Percentiles rank a stretch among this genome's conserved stretches.
These are phyloP conservation scores for Acanthopagrus latus DNA, from an alignment of 2,797 vertebrate species.

Conservation along the genomic window DNA sequence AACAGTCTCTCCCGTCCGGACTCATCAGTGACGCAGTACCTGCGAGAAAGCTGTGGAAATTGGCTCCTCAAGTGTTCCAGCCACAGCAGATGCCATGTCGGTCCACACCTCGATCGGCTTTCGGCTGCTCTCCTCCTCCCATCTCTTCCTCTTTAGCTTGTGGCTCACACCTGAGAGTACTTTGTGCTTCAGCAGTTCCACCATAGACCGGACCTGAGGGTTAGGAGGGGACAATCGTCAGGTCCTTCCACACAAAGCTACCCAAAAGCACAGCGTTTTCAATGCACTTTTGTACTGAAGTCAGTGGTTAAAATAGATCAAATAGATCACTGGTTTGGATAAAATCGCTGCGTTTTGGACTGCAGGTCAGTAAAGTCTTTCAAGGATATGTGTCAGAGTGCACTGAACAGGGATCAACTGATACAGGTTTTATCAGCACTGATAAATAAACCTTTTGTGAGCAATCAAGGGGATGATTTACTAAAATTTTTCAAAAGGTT, in stretches of 20 bases:
- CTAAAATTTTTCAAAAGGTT: too few species aligned
- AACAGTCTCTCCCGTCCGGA: accelerated
- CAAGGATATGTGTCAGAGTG: too few species aligned
- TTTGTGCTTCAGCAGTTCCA: slow-evolving; percentile 71
- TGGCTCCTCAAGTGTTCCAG: slow-evolving; percentile 60
- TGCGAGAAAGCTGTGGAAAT: slow-evolving; percentile 80
- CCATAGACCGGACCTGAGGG: slow-evolving; percentile 66
- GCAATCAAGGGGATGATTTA: too few species aligned
- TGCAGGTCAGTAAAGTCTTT: too few species aligned
- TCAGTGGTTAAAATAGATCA: too few species aligned
- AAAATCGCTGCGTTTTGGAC: too few species aligned
- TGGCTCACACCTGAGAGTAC: slow-evolving; percentile 42
- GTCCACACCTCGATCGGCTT: slow-evolving; percentile 81
- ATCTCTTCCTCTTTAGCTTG: slow-evolving; percentile 44
- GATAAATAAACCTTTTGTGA: too few species aligned
- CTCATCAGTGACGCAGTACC: slow-evolving; percentile 51
- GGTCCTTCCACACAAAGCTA: neutral
- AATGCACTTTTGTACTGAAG: neutral
- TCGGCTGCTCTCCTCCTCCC: slow-evolving; percentile 39
- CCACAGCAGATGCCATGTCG: slow-evolving; percentile 66
- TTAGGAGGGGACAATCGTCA: neutral
- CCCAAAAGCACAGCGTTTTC: too few species aligned
- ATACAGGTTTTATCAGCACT: too few species aligned
- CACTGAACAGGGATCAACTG: too few species aligned
- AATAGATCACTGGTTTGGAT: too few species aligned